Base-by-base conservation (phyloP, 2,888 invertebrate species). In the Maniola hyperantus region DNA sequence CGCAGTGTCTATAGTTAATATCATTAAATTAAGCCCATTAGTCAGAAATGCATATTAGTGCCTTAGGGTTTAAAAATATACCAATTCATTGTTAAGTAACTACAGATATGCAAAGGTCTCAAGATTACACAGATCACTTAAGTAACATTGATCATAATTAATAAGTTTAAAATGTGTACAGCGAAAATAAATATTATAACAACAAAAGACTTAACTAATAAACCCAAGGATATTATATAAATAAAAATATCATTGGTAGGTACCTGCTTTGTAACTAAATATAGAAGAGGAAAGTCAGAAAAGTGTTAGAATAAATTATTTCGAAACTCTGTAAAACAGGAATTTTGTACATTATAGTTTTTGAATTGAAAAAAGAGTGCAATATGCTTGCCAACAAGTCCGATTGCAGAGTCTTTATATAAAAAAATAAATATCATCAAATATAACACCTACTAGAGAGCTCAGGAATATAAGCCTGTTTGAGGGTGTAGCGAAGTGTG, bases 401-500 rank as follows among this genome's bases (percentile, higher is more conserved):
- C 4, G 26, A 26, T 26, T 26, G n/a, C n/a, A n/a, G n/a, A n/a
- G n/a, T n/a, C n/a, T n/a, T n/a, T n/a, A 26, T 26, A 2, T 26
- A 26, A 26, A 26, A 26, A 26, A 26, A 26, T 18, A n/a, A 6
- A 46, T 15, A 5, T 18, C 6, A 18, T 48, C 2, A 48, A 26
- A 51, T 51, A 36, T 10, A 15, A 13, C 15, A 34, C 6, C 5
- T 54, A 39, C 39, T 18, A 39, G 39, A 6, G 0, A 20, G 13
- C 18, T 55, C 55, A 20, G 34, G 15, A 7, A 54, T 36, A n/a
- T 54, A 34, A 39, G 20, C 57, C 20, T 20, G 39, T 57, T 13
- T 51, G 39, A 55, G 39, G 18, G 57, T 20, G 57, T 13, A 57
- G 42, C 57, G 57, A 42, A 20, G 57, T 20, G 57, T 42, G 42